Base-by-base conservation (phyloP, 1,140 invertebrate genomes). In the Ptiloglossa arizonensis region DNA sequence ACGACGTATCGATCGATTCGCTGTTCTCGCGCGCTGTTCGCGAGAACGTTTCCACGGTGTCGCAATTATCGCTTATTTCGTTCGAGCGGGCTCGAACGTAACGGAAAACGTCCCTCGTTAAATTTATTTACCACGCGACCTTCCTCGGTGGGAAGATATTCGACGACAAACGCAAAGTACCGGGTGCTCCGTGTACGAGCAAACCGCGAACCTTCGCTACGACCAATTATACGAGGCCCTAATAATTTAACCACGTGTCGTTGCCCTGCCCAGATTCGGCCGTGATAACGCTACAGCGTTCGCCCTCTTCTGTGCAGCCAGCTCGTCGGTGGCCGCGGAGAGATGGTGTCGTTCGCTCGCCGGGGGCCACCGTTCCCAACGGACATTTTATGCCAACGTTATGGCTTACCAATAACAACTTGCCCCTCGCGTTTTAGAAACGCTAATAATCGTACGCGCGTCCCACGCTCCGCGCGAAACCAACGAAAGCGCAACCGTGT, bases 141-240 rank as follows among this genome's bases (percentile, higher is more conserved):
- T 72, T 72, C 63, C 60, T 22, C 32, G 13, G 24, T 64, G 46
- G 24, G 66, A 76, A 71, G 81, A 64, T 74, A 74, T 57, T 74
- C 44, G 62, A 74, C 57, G 46, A 54, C 35, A 27, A 27, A 44
- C 46, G 41, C 50, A 44, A 74, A 56, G 50, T 46, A 54, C 56
- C 59, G 68, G 68, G 54, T 69, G 81, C 66, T 57, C 38, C 57
- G 48, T 54, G 70, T 52, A 48, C 69, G 64, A 59, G 22, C 56
- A 64, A 85, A 87, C 87, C 89, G 79, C 88, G 87, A 86, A 76
- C 86, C 79, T 80, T 86, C 81, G 82, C 70, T 81, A 66, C 66
- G 81, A 57, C 89, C 88, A 91, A 90, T 90, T 91, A 90, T 87
- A 90, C 83, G 81, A 85, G 60, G 81, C 83, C 82, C 80, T 85